Conservation (phyloP, 2,113 vertebrate genomes). For the Campylomormyrus numenius region DNA sequence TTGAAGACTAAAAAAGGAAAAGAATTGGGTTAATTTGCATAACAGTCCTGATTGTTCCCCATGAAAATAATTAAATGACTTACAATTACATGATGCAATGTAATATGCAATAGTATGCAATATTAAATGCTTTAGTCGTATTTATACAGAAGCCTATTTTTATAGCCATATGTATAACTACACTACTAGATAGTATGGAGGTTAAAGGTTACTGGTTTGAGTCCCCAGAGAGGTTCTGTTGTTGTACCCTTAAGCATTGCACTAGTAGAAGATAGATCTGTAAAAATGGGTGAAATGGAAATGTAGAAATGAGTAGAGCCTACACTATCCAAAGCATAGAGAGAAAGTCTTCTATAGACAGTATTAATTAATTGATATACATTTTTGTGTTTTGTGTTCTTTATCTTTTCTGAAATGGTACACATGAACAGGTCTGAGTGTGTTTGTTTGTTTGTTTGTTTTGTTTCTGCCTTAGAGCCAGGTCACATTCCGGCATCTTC, state of each 20-base stretch:
- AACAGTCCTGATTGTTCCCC: not conserved
- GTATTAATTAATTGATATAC: not conserved
- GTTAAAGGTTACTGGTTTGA: not conserved
- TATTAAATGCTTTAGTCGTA: not conserved
- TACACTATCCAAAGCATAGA: not conserved
- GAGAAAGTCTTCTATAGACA: not conserved
- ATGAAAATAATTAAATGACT: not conserved
- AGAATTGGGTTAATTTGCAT: not conserved
- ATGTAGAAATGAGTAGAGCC: not conserved
- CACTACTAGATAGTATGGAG: not conserved
- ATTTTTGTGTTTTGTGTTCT: not conserved
- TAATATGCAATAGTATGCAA: not conserved
- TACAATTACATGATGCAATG: not conserved
- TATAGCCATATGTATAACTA: not conserved
- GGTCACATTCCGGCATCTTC: not conserved
- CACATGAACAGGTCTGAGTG: not conserved
- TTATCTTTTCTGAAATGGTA: not conserved
- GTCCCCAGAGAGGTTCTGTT: not conserved
- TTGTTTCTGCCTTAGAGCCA: not conserved
- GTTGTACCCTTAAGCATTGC: not conserved
- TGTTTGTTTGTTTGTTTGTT: not conserved
- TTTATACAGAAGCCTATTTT: not conserved
- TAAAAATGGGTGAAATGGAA: not conserved
- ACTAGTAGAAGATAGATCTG: not conserved
- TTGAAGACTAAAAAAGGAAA: not conserved